Evolutionary conservation across 1,140 invertebrate species (phyloP).

Genomic region (Oncopodura yosiiana): DNA sequence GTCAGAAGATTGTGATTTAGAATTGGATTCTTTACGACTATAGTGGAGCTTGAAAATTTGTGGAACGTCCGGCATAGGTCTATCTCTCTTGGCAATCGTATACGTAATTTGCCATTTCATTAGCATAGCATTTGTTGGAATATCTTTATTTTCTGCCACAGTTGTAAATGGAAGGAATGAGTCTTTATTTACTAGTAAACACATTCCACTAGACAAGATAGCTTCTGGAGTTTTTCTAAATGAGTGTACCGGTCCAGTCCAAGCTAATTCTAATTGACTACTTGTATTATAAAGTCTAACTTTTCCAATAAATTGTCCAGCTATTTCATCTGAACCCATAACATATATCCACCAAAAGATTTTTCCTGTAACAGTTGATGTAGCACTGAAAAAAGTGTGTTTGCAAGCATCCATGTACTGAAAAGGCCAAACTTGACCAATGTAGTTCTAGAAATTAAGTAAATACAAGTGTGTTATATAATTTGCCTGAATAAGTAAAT

Average conservation of each 20-base stretch:
- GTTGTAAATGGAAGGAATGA: neutral
- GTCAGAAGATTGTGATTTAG: neutral
- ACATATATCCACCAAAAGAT: conserved; percentile 9
- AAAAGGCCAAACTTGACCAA: conserved; percentile 7
- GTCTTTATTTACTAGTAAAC: conserved; percentile 2
- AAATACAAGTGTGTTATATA: too few species aligned
- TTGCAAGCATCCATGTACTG: conserved; percentile 9
- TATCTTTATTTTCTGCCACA: conserved; percentile 3
- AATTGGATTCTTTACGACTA: neutral
- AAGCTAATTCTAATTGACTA: neutral
- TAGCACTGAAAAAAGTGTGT: conserved; percentile 6
- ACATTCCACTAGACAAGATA: neutral
- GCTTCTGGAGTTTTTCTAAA: neutral
- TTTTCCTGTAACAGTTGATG: neutral
- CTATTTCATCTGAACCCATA: conserved; percentile 4
- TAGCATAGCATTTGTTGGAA: neutral
- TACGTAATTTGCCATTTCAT: conserved; percentile 1
- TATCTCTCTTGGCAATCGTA: neutral
- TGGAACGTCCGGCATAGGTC: conserved; percentile 3
- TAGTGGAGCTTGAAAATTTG: too few species aligned
- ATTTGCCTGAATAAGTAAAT: neutral
- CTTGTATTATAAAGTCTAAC: conserved; percentile 2
- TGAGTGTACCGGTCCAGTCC: conserved; percentile 3
- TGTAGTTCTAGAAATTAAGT: conserved; percentile 6
- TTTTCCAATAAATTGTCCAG: conserved; percentile 1